Percentiles rank a stretch among this genome's conserved stretches.
Evolutionary conservation across 2,113 vertebrate species (phyloP).

Genomic region (Haplotaxodon microlepis): DNA sequence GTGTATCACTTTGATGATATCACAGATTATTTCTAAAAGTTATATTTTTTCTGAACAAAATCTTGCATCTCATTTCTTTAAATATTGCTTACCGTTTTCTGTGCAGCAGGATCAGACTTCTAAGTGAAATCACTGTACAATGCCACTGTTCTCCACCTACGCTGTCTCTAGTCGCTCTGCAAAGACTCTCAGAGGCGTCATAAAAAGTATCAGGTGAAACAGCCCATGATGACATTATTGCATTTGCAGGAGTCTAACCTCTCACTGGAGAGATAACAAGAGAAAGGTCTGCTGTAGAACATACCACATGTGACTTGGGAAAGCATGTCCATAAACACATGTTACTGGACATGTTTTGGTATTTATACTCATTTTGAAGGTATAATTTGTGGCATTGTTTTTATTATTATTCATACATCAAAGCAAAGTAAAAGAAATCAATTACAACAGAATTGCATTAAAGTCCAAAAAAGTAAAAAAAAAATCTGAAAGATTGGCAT

Average conservation of each 20-base stretch:
- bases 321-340: not conserved
- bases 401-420: not conserved
- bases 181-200: not conserved
- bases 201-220: slow-evolving; percentile 16
- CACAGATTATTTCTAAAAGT: not conserved
- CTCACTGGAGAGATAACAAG: not conserved
- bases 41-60: not conserved
- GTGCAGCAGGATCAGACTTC: not conserved
- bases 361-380: not conserved
- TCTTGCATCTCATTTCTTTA: not conserved
- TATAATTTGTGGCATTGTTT: not conserved
- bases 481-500: not conserved
- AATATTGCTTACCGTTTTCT: not conserved
- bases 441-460: not conserved
- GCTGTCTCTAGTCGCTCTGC: not conserved
- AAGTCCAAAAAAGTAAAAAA: not conserved
- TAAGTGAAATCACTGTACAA: not conserved
- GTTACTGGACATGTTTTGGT: not conserved
- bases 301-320: accelerated
- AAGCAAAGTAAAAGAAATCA: accelerated
- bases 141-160: slow-evolving; percentile 8
- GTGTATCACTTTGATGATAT: not conserved
- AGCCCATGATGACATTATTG: slow-evolving; percentile 48
- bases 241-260: slow-evolving; percentile 2
- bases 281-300: not conserved